Percentiles rank a stretch among this genome's conserved stretches.
These are phyloP conservation scores for Planiliza haematocheilus DNA, from an alignment of 2,113 vertebrate species.

Conservation along the genomic window DNA sequence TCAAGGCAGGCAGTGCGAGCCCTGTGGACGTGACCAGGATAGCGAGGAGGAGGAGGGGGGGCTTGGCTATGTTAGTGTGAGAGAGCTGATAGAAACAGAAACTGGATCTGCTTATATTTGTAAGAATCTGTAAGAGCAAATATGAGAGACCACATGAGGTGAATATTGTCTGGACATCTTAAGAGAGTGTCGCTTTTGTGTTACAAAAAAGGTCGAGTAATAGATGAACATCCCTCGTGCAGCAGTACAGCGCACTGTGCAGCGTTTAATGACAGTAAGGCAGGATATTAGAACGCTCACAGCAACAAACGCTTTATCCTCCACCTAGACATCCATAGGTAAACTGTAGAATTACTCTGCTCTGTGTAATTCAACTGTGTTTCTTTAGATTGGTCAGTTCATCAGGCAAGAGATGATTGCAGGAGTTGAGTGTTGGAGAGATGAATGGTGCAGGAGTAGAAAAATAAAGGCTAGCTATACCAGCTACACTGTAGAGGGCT, in stretches of 20 bases:
- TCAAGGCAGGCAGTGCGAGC: constrained; percentile 40
- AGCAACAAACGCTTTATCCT: too few species aligned
- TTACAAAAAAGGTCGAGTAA: too few species aligned
- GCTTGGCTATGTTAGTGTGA: neutral
- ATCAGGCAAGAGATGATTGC: neutral
- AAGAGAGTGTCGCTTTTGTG: too few species aligned
- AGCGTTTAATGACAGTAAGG: too few species aligned
- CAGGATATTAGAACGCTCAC: neutral
- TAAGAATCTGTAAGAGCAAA: neutral
- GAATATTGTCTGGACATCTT: too few species aligned
- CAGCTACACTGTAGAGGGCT: neutral
- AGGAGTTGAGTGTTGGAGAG: neutral
- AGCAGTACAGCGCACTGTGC: too few species aligned
- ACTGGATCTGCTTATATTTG: constrained; percentile 7
- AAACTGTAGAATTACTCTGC: too few species aligned
- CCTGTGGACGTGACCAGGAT: constrained; percentile 73
- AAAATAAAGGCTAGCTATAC: neutral
- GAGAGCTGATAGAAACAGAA: constrained; percentile 11
- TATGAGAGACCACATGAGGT: neutral
- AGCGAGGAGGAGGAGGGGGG: constrained; percentile 1
- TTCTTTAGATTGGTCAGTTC: constrained; percentile 1
- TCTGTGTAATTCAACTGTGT: too few species aligned
- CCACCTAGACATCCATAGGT: too few species aligned
- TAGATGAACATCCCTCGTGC: too few species aligned
- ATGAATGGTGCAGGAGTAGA: constrained; percentile 1